Evolutionary conservation across 2,797 vertebrate genomes (phyloP).

Genomic region (Anniella stebbinsi): DNA sequence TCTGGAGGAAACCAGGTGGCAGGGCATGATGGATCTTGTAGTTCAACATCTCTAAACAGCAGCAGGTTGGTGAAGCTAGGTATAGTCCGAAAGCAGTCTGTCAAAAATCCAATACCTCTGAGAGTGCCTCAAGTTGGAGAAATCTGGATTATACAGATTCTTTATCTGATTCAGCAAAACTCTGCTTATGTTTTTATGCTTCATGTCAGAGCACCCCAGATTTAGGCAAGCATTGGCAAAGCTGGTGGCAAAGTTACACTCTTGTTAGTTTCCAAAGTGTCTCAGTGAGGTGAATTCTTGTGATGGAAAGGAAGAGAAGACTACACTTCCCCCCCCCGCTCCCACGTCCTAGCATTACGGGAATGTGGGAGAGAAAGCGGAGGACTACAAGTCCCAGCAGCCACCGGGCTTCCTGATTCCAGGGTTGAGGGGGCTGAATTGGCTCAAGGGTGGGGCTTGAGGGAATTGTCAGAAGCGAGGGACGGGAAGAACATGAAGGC

Average conservation of each 20-base stretch:
- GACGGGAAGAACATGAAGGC: not conserved
- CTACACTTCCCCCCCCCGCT: slow-evolving; percentile 16
- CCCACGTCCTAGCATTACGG: not conserved
- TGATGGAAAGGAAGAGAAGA: not conserved
- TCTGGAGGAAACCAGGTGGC: too few species aligned
- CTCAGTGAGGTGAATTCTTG: not conserved
- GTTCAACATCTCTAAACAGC: too few species aligned
- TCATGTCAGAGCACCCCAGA: not conserved
- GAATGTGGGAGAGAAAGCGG: not conserved
- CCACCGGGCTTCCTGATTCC: not conserved
- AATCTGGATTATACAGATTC: not conserved
- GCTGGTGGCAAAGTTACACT: not conserved
- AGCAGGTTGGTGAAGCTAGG: too few species aligned
- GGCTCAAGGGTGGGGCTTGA: not conserved
- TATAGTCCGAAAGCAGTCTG: too few species aligned
- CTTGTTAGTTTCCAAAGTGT: not conserved
- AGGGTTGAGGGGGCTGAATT: not conserved
- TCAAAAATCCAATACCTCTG: too few species aligned
- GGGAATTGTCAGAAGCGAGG: not conserved
- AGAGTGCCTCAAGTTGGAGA: too few species aligned
- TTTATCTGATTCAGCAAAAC: not conserved
- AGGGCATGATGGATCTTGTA: too few species aligned
- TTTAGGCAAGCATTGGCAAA: not conserved
- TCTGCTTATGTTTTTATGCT: not conserved
- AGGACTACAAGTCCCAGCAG: slow-evolving; percentile 28